Percentiles rank a stretch among this genome's conserved stretches.
Evolutionary conservation across 2,888 invertebrate species (phyloP).

Genomic region (Muschampia staudingeri): DNA sequence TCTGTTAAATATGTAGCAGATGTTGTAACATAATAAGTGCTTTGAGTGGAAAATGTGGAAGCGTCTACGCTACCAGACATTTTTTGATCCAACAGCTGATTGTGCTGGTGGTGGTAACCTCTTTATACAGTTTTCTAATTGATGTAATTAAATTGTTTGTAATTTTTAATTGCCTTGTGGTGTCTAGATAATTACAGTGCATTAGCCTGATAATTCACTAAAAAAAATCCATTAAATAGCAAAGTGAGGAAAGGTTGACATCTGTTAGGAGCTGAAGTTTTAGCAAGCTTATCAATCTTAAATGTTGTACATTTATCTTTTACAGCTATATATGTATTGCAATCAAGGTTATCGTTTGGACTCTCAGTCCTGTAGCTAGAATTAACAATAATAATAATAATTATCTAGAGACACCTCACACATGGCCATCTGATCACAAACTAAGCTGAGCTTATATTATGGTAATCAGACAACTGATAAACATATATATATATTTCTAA

Average conservation of each 20-base stretch:
- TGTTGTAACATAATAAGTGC: neutral
- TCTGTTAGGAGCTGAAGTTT: neutral
- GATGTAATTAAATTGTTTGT: neutral
- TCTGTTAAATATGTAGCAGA: neutral
- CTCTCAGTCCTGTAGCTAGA: neutral
- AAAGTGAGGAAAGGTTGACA: neutral
- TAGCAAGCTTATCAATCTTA: neutral
- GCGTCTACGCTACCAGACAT: neutral
- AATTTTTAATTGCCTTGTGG: neutral
- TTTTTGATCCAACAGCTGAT: slow-evolving; percentile 6
- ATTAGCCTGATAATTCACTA: neutral
- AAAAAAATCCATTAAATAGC: neutral
- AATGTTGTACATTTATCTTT: neutral
- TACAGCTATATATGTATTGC: neutral
- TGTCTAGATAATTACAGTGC: neutral
- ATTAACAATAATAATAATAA: neutral
- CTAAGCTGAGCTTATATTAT: no score
- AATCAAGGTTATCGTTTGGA: neutral
- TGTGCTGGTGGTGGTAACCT: neutral
- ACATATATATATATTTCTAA: no score
- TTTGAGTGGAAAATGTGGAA: slow-evolving; percentile 3
- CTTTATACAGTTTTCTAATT: neutral
- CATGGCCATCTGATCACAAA: no score
- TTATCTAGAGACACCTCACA: no score
- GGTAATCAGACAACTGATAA: no score